Conservation (phyloP, 2,797 vertebrate species). For the Typhlichthys eigenmanni region DNA sequence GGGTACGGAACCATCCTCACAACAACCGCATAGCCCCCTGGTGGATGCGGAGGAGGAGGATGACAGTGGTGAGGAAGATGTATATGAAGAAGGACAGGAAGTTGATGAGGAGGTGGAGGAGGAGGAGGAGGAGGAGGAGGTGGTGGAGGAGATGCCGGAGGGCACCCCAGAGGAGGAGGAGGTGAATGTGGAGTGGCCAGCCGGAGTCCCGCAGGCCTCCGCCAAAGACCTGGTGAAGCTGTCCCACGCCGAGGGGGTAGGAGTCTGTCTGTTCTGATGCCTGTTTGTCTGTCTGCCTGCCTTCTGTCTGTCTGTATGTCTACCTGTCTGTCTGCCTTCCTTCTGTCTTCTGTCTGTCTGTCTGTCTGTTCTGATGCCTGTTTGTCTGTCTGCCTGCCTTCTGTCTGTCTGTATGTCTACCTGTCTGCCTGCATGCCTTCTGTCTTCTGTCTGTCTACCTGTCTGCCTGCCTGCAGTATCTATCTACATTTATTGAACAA, state of each 20-base stretch:
- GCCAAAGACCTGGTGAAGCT: slow-evolving; percentile 89
- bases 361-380: too few species aligned
- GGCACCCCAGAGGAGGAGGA: slow-evolving; percentile 79
- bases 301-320: not conserved
- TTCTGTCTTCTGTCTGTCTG: not conserved
- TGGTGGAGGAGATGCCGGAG: slow-evolving; percentile 47
- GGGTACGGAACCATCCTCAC: slow-evolving; percentile 4
- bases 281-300: too few species aligned
- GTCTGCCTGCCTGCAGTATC: too few species aligned
- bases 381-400: not conserved
- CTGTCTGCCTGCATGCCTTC: too few species aligned
- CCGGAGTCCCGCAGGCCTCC: slow-evolving; percentile 83
- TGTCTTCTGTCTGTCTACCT: too few species aligned
- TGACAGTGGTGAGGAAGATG: slow-evolving; percentile 41
- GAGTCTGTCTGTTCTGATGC: slow-evolving; percentile 7
- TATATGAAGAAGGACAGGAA: slow-evolving; percentile 58
- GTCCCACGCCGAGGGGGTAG: slow-evolving; percentile 89
- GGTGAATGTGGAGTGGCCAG: slow-evolving; percentile 72
- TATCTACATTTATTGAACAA: too few species aligned
- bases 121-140: slow-evolving; percentile 58
- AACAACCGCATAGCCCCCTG: not conserved
- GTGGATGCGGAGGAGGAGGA: not conserved
- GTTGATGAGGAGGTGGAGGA: slow-evolving; percentile 61
- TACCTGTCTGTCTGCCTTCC: not conserved
- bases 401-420: too few species aligned